A percentile compares a stretch with the other conserved stretches of the same genome.
Conservation (phyloP, 1,140 invertebrate species). For the Meloidogyne chitwoodi region DNA sequence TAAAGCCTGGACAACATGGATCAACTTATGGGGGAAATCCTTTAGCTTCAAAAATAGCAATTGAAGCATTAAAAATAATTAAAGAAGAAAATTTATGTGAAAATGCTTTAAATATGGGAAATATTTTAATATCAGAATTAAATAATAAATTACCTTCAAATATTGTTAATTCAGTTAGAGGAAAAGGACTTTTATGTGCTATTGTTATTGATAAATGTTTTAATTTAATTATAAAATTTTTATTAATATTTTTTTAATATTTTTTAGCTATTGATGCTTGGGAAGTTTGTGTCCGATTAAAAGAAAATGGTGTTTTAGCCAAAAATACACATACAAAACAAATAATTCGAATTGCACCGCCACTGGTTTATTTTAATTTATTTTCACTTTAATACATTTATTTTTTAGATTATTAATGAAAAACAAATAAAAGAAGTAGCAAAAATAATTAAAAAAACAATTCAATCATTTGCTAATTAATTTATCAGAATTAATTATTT, state of each 20-base stretch:
- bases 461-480: slow-evolving; percentile 41
- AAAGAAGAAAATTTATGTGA: slow-evolving; percentile 83
- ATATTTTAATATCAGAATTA: slow-evolving; percentile 74
- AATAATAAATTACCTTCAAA: slow-evolving; percentile 70
- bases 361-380: slow-evolving; percentile 67
- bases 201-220: slow-evolving; percentile 82
- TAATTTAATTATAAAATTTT: slow-evolving; percentile 14
- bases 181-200: slow-evolving; percentile 88
- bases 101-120: slow-evolving; percentile 77
- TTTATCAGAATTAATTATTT: too few relatives aligned
- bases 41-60: slow-evolving; percentile 76
- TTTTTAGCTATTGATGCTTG: slow-evolving; percentile 75
- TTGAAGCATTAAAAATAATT: slow-evolving; percentile 67
- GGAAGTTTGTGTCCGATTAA: slow-evolving; percentile 81
- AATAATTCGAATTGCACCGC: slow-evolving; percentile 89
- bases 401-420: slow-evolving; percentile 70
- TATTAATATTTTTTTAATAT: slow-evolving; percentile 8
- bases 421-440: slow-evolving; percentile 74
- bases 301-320: slow-evolving; percentile 82
- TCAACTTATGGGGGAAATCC: slow-evolving; percentile 99
- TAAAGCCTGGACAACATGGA: slow-evolving; percentile 88
- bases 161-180: slow-evolving; percentile 75
- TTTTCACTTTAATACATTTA: background rate
- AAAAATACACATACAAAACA: slow-evolving; percentile 94
- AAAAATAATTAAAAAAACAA: slow-evolving; percentile 71